Base-by-base conservation (phyloP, 2,888 invertebrate genomes). In the Epistrophe grossulariae region DNA sequence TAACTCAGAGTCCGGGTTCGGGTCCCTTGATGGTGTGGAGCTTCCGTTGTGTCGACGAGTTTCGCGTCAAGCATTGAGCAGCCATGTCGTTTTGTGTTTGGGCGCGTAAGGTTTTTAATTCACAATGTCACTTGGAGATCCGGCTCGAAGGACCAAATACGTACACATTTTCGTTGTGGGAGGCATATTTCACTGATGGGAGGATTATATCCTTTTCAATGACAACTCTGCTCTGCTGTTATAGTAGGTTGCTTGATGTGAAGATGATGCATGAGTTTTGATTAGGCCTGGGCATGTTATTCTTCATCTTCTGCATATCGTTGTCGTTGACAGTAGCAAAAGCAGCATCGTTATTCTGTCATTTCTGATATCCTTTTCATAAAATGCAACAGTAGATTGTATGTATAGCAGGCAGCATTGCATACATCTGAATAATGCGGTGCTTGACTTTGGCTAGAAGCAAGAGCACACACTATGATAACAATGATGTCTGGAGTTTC, bases 401-500 rank as follows among this genome's bases (percentile, higher is more conserved):
- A 6, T 50, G 31, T 50, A 35, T 13, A 55, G 52, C n/a, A 31
- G 28, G 52, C n/a, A 31, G 28, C 28, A 31, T 9, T 24, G 7
- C 28, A 55, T 8, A 28, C 55, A 55, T 31, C 1, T 52, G 83
- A 62, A 79, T 79, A 62, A 79, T 79, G 59, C 83, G 74, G 79
- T 87, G 79, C 87, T 87, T 87, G 87, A 83, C 87, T 87, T 87
- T 83, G 79, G 62, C 83, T 83, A 71, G 71, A 87, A 79, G 83
- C 66, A 87, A 87, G 79, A 87, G 79, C 74, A 74, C 74, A 74
- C 52, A 60, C 70, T 31, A 50, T 55, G 28, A 55, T 55, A 87
- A 82, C 87, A 87, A 87, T 87, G 83, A 50, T 87, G 87, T 87
- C 87, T 87, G 87, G 83, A 87, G 74, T 79, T 72, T 48, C 43